Evolutionary conservation across 1,140 invertebrate genomes (phyloP), one percentile per base, ranked within the genome.

Genomic region (Orchestia grillus): DNA sequence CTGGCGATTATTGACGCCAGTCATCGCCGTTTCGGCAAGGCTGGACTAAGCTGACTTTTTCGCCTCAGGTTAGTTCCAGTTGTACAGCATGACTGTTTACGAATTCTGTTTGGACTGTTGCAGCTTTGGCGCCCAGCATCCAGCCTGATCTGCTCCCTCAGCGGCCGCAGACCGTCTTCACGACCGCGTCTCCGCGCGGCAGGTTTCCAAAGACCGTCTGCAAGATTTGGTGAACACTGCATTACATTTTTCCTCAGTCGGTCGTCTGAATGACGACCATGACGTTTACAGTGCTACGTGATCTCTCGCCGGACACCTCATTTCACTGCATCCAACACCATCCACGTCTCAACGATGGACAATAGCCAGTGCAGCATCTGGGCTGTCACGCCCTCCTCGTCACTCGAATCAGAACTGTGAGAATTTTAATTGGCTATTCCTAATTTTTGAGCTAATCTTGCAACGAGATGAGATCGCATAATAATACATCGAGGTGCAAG

Each of bases 351-450:
- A 90, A 90, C 36, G 88, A 23, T 41, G 28, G 62, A 77, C 62
- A 77, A 77, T 19, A 53, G 87, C 87, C 36, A 8, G 87, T 6
- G 87, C 88, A 36, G 36, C 88, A 16, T 3, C 88, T 41, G 42
- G 42, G 15, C 36, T 41, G 88, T 90, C 43, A 42, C 88, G 88
- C n/a, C 41, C 43, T 90, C 88, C 88, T n/a, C 4, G 87, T 41
- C 41, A 87, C 87, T 87, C 41, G 87, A 40, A 90, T 90, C 88
- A 90, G 88, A 90, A 42, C 41, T 90, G 88, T 16, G 88, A 15
- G n/a, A 90, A 90, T 90, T 90, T 90, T 90, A 90, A 90, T 90
- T 90, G 88, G 88, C n/a, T 90, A 90, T 19, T 90, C 43, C n/a
- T 41, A 90, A 90, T 90, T 90, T 90, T 90, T 90, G 43, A 90